Evolutionary conservation across 2,113 vertebrate genomes (phyloP).

Genomic region (Burhinus oedicnemus): DNA sequence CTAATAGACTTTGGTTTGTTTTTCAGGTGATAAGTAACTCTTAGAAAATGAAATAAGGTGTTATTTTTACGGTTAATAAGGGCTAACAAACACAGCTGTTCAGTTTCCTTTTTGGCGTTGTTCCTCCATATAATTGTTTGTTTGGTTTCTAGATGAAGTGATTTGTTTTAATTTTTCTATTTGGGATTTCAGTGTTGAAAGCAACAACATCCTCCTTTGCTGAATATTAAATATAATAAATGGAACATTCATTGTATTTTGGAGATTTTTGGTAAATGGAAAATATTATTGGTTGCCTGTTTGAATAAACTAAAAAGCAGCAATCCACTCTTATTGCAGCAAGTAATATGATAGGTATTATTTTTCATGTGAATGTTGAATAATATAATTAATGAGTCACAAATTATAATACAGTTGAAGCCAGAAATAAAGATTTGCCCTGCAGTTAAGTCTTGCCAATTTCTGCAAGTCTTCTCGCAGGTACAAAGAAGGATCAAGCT

Average conservation of each 20-base stretch:
- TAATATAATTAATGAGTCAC: conserved; percentile 24
- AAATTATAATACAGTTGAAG: not conserved
- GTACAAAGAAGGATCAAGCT: not conserved
- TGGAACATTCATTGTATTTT: conserved; percentile 3
- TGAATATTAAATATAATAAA: conserved; percentile 24
- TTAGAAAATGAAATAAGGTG: conserved; percentile 15
- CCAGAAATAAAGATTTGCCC: conserved; percentile 14
- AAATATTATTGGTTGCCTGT: conserved; percentile 21
- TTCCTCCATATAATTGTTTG: conserved; percentile 33
- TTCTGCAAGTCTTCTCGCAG: not conserved
- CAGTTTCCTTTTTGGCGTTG: conserved; percentile 20
- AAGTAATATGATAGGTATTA: not conserved
- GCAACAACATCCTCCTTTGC: not conserved
- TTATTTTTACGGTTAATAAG: conserved; percentile 34
- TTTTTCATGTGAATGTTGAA: conserved; percentile 21
- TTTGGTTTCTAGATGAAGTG: conserved; percentile 53
- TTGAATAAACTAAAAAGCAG: conserved; percentile 11
- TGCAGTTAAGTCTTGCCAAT: not conserved
- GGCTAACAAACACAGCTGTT: conserved; percentile 21
- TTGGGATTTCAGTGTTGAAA: conserved; percentile 28
- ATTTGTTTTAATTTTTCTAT: conserved; percentile 49
- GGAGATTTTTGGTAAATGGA: conserved; percentile 18
- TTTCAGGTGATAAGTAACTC: conserved; percentile 39
- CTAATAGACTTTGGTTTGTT: not conserved
- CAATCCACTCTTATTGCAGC: not conserved